Percentiles rank a stretch among this genome's conserved stretches.
Conservation (phyloP, 2,888 invertebrate genomes). For the Entomobrya multifasciata region DNA sequence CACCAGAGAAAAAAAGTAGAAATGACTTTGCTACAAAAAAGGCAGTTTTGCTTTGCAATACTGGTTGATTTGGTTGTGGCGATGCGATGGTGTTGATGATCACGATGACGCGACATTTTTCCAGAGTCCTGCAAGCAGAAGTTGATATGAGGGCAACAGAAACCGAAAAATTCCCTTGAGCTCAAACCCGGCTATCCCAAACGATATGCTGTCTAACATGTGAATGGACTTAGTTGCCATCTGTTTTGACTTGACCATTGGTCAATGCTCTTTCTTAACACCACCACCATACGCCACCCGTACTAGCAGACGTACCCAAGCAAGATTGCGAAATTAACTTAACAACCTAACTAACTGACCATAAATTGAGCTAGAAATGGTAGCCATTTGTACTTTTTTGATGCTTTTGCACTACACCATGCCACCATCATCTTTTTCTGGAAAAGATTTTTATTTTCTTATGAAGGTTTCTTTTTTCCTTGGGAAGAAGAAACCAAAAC, state of each 20-base stretch:
- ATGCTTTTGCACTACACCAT: too few relatives aligned
- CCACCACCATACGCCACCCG: not conserved
- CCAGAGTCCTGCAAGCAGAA: too few relatives aligned
- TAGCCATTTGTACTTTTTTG: too few relatives aligned
- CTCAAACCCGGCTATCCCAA: too few relatives aligned
- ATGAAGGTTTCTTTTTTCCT: too few relatives aligned
- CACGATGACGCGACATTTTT: too few relatives aligned
- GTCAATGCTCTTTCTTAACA: slow-evolving; percentile 5
- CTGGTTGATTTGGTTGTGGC: not conserved
- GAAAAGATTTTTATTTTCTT: not conserved
- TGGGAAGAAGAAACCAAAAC: not conserved
- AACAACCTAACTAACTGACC: slow-evolving; percentile 50
- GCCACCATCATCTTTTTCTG: not conserved
- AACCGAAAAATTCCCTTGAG: slow-evolving; percentile 18
- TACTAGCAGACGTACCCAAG: too few relatives aligned
- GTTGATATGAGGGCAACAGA: too few relatives aligned
- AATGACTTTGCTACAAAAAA: too few relatives aligned
- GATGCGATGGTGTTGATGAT: not conserved
- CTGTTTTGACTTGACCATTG: slow-evolving; percentile 16
- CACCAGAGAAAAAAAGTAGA: not conserved
- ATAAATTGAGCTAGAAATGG: slow-evolving; percentile 25
- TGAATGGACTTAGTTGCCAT: too few relatives aligned
- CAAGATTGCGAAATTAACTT: slow-evolving; percentile 48
- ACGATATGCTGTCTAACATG: too few relatives aligned
- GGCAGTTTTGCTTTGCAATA: not conserved